Base-by-base conservation (phyloP, 2,113 vertebrate species). In the Podiceps cristatus region DNA sequence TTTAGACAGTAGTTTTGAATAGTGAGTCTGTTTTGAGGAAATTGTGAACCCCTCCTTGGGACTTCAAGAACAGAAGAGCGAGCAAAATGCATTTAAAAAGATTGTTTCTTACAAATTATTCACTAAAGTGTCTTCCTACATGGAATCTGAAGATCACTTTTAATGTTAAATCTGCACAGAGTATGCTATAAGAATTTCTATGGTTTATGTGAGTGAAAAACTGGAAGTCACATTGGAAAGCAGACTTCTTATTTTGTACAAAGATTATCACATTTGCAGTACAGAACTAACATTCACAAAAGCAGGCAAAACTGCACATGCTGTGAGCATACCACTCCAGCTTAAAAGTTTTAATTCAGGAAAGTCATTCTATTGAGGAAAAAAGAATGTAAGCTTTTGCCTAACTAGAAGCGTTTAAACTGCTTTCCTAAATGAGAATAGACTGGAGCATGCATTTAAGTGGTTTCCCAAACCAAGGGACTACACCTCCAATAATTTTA, bases 331-430 rank as follows among this genome's bases (percentile, higher is more conserved):
- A 79, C 80, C 31, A 69, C 50, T 78, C 53, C 0, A 0, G 17
- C 62, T 94, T 94, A 95, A 94, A 96, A 93, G 62, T 79, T 83
- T 94, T 79, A 75, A 84, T 97, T 95, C 89, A 73, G 31, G 22
- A 47, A 90, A 96, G 86, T 79, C 81, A 45, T 31, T 81, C 58
- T 93, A 37, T 69, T 79, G 91, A 91, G 58, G 40, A 62, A 91
- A 86, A 93, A 88, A 19, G 35, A 85, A 81, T 0, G 0, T 58
- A 95, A 82, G 58, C 37, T 14, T 75, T 79, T 94, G 84, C 89
- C 58, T 82, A 85, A 87, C 83, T 73, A 72, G 59, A 31, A 87
- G 22, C 16, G 16, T 85, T 95, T 58, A 78, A 96, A 91, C 49
- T 79, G 40, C 86, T 87, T 92, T 85, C 69, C 73, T 91, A 78